Percentiles rank a stretch among this genome's conserved stretches.
These are phyloP conservation scores for Cardiocondyla obscurior DNA, from an alignment of 1,140 invertebrate species.

Conservation along the genomic window DNA sequence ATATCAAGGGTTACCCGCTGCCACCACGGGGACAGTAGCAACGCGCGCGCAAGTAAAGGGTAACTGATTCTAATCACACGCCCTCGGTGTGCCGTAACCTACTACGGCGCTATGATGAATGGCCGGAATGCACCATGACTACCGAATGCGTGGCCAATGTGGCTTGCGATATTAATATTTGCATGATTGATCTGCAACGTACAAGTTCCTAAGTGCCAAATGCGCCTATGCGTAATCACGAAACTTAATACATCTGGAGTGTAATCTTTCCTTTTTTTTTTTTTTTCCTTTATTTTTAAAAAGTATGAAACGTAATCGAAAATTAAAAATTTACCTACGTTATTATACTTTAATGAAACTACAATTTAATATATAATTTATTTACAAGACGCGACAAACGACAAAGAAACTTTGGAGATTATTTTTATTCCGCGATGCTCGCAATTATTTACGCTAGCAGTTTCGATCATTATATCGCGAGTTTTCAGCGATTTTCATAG, in stretches of 20 bases:
- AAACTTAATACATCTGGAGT: background rate
- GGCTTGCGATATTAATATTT: constrained; percentile 74
- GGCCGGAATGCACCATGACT: constrained; percentile 74
- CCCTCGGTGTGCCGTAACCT: constrained; percentile 71
- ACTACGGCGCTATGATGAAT: constrained; percentile 76
- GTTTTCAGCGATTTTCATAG: constrained; percentile 68
- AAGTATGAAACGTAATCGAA: background rate
- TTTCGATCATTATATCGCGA: constrained; percentile 67
- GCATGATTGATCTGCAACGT: constrained; percentile 70
- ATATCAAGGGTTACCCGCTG: constrained; percentile 78
- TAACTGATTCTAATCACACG: constrained; percentile 81
- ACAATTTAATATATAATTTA: background rate
- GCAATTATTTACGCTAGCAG: constrained; percentile 30
- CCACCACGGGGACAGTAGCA: constrained; percentile 63
- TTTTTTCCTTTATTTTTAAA: no score
- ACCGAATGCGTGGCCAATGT: constrained; percentile 71
- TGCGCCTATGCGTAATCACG: constrained; percentile 27
- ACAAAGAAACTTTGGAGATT: background rate
- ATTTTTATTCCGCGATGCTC: background rate
- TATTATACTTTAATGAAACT: background rate
- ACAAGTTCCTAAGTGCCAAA: constrained; percentile 46
- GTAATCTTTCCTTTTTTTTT: background rate
- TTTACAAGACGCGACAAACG: background rate
- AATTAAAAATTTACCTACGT: background rate
- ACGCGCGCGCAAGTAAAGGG: constrained; percentile 76